Evolutionary conservation across 2,113 vertebrate genomes (phyloP), one percentile per base, ranked within the genome.

Genomic region (Gavia stellata): DNA sequence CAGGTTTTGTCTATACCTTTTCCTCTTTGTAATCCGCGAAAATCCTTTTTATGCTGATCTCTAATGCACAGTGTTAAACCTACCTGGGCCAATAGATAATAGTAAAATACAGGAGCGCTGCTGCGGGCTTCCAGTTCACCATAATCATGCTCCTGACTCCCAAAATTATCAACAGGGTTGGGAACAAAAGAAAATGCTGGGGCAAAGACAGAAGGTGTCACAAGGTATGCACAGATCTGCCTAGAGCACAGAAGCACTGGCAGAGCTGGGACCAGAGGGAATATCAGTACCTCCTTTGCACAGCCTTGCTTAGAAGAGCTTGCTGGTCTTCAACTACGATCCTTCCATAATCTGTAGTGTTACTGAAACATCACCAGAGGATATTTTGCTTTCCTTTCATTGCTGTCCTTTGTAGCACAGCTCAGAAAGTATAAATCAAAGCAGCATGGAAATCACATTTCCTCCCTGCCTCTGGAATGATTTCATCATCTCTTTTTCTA

Each of bases 381-480:
- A 86, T 58, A 72, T 86, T 88, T 75, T 63, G 21, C 58, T 94
- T 79, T 38, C 84, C 66, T 93, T 78, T 86, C 75, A 72, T 44
- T 73, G 62, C 52, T 88, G 65, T 38, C 33, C 70, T 91, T 85
- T 83, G 59, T n/a, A 81, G 47, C 34, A 25, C 62, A 65, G 61
- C 88, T 96, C 88, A 90, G 70, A 75, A 79, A 83, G 25, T 36
- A 50, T 28, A 88, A 92, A 77, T 80, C 63, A 92, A 90, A 95
- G 78, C 18, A 82, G 87, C 72, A 79, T 73, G 68, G 58, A 96
- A 97, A 97, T 91, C 84, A 87, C 74, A 83, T 94, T 96, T 81
- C 77, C 70, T 80, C 55, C 45, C 90, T 92, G 63, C 68, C 73
- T 88, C 74, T 75, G 68, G 79, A 92, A 90, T 49, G 49, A 81